A percentile compares a stretch with the other conserved stretches of the same genome.
These are phyloP conservation scores for Actinia equina DNA, from an alignment of 64 coral and sea anemone species.

Conservation along the genomic window DNA sequence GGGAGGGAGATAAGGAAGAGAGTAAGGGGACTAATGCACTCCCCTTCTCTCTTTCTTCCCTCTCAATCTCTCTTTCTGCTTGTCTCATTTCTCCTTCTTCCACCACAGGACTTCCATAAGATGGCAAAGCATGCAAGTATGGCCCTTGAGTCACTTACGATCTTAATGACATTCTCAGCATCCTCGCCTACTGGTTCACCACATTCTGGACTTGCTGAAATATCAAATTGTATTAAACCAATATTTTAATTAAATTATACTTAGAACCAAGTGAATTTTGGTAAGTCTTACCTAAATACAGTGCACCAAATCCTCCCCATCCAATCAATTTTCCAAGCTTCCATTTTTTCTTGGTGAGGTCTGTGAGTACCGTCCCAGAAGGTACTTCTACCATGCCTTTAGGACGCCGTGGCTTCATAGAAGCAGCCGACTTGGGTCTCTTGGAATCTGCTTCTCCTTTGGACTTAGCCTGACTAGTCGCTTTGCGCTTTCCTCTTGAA, in stretches of 20 bases:
- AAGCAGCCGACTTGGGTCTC: slow-evolving; percentile 34
- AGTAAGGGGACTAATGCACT: background rate
- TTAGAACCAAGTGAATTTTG: too few relatives aligned
- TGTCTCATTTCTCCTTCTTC: too few relatives aligned
- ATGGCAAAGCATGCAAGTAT: background rate
- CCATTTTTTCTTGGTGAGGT: slow-evolving; percentile 84
- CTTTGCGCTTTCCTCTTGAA: slow-evolving; percentile 62
- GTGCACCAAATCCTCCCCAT: slow-evolving; percentile 97
- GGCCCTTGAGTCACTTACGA: slow-evolving; percentile 35
- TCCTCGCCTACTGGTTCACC: slow-evolving; percentile 34
- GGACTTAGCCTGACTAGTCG: slow-evolving; percentile 11
- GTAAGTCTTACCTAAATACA: slow-evolving; percentile 74
- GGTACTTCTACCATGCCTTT: slow-evolving; percentile 85
- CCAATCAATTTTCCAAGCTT: slow-evolving; percentile 72
- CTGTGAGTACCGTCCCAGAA: slow-evolving; percentile 61
- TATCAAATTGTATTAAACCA: background rate
- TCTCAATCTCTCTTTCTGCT: too few relatives aligned
- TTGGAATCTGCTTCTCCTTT: slow-evolving; percentile 23
- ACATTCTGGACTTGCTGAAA: slow-evolving; percentile 44
- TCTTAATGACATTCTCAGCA: slow-evolving; percentile 63
- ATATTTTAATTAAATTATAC: background rate
- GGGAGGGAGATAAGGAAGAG: background rate
- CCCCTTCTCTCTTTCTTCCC: background rate
- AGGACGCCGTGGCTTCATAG: slow-evolving; percentile 65
- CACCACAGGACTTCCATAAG: too few relatives aligned